Conservation (phyloP, 2,113 vertebrate species). For the Xerus inauris region DNA sequence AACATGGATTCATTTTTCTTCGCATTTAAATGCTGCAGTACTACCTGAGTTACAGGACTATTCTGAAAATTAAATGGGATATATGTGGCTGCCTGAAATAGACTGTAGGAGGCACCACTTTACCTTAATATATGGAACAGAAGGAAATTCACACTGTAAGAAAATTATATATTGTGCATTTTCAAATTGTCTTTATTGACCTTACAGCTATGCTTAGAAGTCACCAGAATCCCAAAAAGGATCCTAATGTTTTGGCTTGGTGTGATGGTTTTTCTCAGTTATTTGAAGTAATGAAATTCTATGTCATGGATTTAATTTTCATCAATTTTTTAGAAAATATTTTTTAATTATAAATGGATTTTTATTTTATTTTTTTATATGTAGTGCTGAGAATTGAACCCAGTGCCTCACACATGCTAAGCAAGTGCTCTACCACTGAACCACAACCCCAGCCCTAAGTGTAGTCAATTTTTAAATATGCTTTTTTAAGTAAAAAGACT, state of each 20-base stretch:
- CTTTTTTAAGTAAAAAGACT: background rate
- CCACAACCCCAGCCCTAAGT: too few relatives aligned
- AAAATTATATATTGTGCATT: background rate
- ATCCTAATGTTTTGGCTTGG: background rate
- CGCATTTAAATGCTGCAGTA: background rate
- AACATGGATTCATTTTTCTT: background rate
- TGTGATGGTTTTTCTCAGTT: background rate
- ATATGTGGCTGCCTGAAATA: background rate
- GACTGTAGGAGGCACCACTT: background rate
- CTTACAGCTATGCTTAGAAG: background rate
- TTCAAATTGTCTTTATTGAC: background rate
- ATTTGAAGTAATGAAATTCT: constrained; percentile 17
- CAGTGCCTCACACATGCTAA: too few relatives aligned
- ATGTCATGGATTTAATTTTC: constrained; percentile 20
- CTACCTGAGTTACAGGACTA: background rate
- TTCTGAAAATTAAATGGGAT: background rate
- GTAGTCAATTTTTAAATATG: background rate
- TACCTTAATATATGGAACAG: background rate
- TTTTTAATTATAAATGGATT: too few relatives aligned
- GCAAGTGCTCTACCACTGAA: too few relatives aligned
- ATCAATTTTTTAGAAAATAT: too few relatives aligned
- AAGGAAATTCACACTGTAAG: background rate
- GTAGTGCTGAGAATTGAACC: too few relatives aligned
- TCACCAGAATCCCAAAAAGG: background rate
- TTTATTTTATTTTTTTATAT: too few relatives aligned